Evolutionary conservation across 2,113 vertebrate species (phyloP).

Genomic region (Lanius ludovicianus): DNA sequence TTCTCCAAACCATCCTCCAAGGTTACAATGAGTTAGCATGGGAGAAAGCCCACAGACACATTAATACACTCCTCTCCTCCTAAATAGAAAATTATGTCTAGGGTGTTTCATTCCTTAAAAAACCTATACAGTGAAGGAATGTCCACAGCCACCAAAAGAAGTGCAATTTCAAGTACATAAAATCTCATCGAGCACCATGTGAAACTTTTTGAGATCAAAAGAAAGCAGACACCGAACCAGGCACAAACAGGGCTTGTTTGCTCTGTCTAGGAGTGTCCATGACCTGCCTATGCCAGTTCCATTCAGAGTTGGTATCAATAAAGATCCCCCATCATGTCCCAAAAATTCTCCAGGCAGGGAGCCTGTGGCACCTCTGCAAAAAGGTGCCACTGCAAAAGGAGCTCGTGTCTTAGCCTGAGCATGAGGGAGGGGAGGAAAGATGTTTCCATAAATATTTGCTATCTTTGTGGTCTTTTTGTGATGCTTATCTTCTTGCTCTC

Average conservation of each 20-base stretch:
- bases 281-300: neutral
- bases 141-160: neutral
- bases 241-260: neutral
- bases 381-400: neutral
- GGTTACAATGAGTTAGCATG: neutral
- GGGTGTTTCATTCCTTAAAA: neutral
- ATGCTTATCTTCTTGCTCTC: neutral
- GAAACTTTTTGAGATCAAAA: neutral
- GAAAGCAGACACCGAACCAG: neutral
- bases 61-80: neutral
- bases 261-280: neutral
- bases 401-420: neutral
- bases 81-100: neutral
- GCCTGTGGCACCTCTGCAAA: fast-evolving
- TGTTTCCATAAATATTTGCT: neutral
- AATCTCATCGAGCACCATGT: neutral
- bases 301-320: neutral
- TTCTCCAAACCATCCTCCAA: neutral
- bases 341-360: neutral
- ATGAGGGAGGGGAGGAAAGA: neutral
- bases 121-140: neutral
- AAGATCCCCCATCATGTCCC: fast-evolving
- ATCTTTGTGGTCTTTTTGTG: neutral
- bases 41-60: neutral
- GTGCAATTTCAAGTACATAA: neutral